A percentile compares a stretch with the other conserved stretches of the same genome.
phyloP scores from a whole-genome alignment of 2,888 invertebrate genomes.

The Agrilus cyanescens region DNA sequence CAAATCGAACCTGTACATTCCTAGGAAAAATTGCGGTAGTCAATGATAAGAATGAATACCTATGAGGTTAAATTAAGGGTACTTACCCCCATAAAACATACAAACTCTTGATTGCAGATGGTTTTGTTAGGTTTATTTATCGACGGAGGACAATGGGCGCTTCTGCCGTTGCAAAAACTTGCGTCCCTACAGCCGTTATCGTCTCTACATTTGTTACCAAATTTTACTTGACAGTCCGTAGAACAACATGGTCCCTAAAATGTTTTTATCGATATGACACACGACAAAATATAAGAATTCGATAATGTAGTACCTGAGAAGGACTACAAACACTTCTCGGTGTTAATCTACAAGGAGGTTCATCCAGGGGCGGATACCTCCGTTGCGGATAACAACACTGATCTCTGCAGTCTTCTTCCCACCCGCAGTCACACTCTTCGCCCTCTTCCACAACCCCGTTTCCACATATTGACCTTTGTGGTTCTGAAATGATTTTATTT shows the following conservation, averaged over 20 bases:
- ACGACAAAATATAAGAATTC: slow-evolving; percentile 9
- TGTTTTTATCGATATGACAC: too few species aligned
- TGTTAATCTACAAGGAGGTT: slow-evolving; percentile 78
- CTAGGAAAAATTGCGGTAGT: slow-evolving; percentile 34
- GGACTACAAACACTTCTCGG: slow-evolving; percentile 70
- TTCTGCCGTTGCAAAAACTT: slow-evolving; percentile 81
- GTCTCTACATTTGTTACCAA: slow-evolving; percentile 80
- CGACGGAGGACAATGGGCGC: slow-evolving; percentile 85
- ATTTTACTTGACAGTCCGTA: slow-evolving; percentile 68
- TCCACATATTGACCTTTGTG: slow-evolving; percentile 90
- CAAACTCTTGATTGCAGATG: slow-evolving; percentile 92
- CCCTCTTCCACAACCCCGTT: slow-evolving; percentile 95
- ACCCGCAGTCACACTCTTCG: slow-evolving; percentile 98
- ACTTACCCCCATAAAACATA: slow-evolving; percentile 91
- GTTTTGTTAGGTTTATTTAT: slow-evolving; percentile 88
- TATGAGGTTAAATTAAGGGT: slow-evolving; percentile 1
- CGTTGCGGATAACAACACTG: slow-evolving; percentile 88
- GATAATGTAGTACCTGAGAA: slow-evolving; percentile 53
- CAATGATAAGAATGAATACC: neutral
- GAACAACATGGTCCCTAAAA: slow-evolving; percentile 90
- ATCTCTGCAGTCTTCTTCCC: slow-evolving; percentile 92
- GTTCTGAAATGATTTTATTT: slow-evolving; percentile 45
- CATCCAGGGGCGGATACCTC: slow-evolving; percentile 60
- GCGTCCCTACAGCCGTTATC: slow-evolving; percentile 90
- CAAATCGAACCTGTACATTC: slow-evolving; percentile 98